Evolutionary conservation across 2,113 vertebrate species (phyloP).

Genomic region (Pristiophorus japonicus): DNA sequence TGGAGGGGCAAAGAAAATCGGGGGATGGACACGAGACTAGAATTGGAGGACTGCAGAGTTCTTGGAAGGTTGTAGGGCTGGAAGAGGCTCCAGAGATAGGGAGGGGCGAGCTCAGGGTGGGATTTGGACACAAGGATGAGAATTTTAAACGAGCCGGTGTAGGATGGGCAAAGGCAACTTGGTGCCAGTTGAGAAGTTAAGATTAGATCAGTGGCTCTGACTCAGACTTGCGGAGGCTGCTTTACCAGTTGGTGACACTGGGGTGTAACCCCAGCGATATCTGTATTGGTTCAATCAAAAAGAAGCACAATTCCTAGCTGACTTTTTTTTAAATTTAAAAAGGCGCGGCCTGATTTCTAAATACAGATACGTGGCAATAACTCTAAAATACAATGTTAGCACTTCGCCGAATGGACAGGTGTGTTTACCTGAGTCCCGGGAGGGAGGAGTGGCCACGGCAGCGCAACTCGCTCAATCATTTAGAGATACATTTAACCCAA

Average conservation of each 20-base stretch:
- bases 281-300: not conserved
- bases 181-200: not conserved
- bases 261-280: not conserved
- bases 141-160: not conserved
- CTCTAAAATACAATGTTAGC: not conserved
- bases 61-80: not conserved
- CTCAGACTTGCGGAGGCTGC: not conserved
- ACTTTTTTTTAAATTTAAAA: not conserved
- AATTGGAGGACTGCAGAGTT: not conserved
- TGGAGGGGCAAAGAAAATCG: not conserved
- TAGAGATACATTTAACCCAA: not conserved
- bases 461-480: not conserved
- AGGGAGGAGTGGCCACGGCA: not conserved
- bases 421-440: not conserved
- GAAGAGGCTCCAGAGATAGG: not conserved
- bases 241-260: not conserved
- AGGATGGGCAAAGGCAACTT: not conserved
- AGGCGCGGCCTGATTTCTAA: not conserved
- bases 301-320: not conserved
- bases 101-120: too few species aligned
- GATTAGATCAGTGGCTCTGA: not conserved
- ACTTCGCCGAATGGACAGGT: not conserved
- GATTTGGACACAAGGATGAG: not conserved
- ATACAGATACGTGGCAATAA: not conserved
- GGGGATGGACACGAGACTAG: not conserved